Percentiles rank a stretch among this genome's conserved stretches.
Conservation (phyloP, 30 jellyfish, hydroid and myxozoan species). For the Pelagia noctiluca region DNA sequence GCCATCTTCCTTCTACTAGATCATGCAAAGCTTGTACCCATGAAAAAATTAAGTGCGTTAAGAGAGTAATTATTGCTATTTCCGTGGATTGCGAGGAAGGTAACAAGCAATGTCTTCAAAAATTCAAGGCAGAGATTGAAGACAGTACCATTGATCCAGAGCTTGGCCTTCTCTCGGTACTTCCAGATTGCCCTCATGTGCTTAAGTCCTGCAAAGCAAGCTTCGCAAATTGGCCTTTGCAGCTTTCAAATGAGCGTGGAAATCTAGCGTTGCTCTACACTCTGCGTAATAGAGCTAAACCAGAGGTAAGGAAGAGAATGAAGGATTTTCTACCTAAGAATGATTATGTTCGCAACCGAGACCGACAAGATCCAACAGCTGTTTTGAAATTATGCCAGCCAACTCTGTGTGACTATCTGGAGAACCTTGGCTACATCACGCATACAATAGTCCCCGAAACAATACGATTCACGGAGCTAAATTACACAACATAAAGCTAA, state of each 20-base stretch:
- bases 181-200: slow-evolving; percentile 29
- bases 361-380: slow-evolving; percentile 32
- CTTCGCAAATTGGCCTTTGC: slow-evolving; percentile 22
- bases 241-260: slow-evolving; percentile 3
- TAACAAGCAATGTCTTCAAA: background rate
- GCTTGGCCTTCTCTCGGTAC: background rate
- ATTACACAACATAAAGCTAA: background rate
- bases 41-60: background rate
- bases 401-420: background rate
- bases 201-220: slow-evolving; percentile 26
- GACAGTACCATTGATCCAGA: slow-evolving; percentile 5
- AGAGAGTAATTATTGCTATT: background rate
- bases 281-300: slow-evolving; percentile 5
- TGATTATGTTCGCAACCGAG: slow-evolving; percentile 19
- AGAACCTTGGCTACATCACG: background rate
- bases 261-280: background rate
- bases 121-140: background rate
- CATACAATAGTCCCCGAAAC: background rate
- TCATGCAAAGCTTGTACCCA: background rate
- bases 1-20: background rate
- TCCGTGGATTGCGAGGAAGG: slow-evolving; percentile 7
- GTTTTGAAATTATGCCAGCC: slow-evolving; percentile 1
- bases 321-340: background rate
- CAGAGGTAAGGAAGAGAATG: background rate
- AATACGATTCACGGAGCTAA: background rate